phyloP scores from a whole-genome alignment of 1,140 invertebrate genomes.

The Drosophila simulans region DNA sequence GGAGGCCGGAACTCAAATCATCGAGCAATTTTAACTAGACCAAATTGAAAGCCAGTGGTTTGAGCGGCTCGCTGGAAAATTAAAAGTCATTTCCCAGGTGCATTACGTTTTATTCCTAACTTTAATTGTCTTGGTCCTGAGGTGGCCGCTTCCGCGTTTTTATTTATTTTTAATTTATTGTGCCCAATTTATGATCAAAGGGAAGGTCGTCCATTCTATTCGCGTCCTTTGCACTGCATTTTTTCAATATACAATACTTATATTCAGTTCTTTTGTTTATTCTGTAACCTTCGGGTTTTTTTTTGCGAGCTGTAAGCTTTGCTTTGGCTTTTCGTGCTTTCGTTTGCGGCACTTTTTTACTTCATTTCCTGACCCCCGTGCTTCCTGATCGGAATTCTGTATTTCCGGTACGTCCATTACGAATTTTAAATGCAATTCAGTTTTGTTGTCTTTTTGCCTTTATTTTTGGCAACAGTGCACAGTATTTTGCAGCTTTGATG shows the following conservation, averaged over 20 bases:
- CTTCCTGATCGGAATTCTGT: conserved; percentile 79
- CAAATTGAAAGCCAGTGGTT: conserved; percentile 30
- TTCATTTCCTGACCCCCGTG: conserved; percentile 72
- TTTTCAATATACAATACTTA: conserved; percentile 43
- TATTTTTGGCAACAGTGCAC: conserved; percentile 5
- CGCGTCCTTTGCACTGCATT: conserved; percentile 10
- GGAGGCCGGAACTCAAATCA: conserved; percentile 28
- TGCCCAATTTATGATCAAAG: conserved; percentile 33
- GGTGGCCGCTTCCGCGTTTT: neutral
- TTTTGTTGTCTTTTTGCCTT: conserved; percentile 24
- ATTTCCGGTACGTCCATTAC: conserved; percentile 79
- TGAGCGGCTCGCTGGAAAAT: neutral
- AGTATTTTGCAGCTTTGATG: conserved; percentile 17
- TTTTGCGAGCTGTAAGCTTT: conserved; percentile 24
- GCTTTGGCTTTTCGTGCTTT: conserved; percentile 56
- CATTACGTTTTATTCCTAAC: neutral
- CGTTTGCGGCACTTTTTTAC: conserved; percentile 69
- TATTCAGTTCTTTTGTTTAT: conserved; percentile 37
- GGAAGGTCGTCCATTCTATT: conserved; percentile 9
- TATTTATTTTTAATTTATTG: conserved; percentile 7
- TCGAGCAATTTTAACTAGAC: conserved; percentile 30
- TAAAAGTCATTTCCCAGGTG: neutral
- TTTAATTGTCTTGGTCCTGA: conserved; percentile 13
- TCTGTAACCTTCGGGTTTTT: conserved; percentile 11
- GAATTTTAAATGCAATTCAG: conserved; percentile 70